Base-by-base conservation (phyloP, 1,140 invertebrate genomes). In the Harpegnathos saltator region DNA sequence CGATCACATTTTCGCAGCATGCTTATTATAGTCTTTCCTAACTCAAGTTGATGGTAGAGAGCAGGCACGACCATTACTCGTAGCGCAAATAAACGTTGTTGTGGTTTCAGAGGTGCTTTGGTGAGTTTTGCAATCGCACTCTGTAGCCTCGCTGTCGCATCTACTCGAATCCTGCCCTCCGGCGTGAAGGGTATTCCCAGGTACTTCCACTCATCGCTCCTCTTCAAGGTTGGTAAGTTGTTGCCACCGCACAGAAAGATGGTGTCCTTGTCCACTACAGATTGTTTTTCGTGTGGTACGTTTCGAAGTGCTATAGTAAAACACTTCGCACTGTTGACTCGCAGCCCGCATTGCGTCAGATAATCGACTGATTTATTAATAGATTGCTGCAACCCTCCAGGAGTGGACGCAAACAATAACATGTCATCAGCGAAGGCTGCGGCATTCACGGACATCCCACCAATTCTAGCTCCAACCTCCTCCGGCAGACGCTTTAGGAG, bases 381-480 rank as follows among this genome's bases (percentile, higher is more conserved):
- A 1, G 19, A 26, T 0, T 17, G 14, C n/a, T 87, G 85, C 38
- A 90, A 81, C 14, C 91, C 92, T 0, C 26, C 59, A 48, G 78
- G 80, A 0, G 91, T 92, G 0, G 89, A 74, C 7, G 91, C 73
- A 3, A 94, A 29, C 1, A 95, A 85, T 38, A 93, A 54, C 3
- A 94, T 52, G 66, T 95, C 94, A 54, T 94, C 94, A 11, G 93
- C 93, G 69, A 91, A 94, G 9, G 91, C 92, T 19, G 93, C 68
- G 1, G 89, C 83, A 3, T 86, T 89, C 17, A 88, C 56, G 9
- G 4, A 59, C 22, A 83, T 77, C 9, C 59, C 29, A 3, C 83
- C 88, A 11, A 91, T 38, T 38, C 71, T 74, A 29, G 88, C 88
- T 15, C 90, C 91, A 3, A 91, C 80, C 0, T 82, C 87, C 0